A percentile compares a stretch with the other conserved stretches of the same genome.
These are phyloP conservation scores for Spicauda simplicius DNA, from an alignment of 2,888 invertebrate genomes.

Conservation along the genomic window DNA sequence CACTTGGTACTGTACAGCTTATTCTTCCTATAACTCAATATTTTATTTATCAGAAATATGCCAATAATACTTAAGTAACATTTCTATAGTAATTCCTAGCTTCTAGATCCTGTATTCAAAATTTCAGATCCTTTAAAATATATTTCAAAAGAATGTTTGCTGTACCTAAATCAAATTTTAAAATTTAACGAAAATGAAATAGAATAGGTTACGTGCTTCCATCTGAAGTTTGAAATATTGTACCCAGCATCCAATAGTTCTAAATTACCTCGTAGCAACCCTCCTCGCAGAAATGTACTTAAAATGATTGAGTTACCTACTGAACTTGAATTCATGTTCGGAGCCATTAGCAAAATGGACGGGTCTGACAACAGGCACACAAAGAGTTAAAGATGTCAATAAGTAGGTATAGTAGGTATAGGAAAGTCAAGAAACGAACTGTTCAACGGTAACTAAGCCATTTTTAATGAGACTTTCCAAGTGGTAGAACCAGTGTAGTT, in stretches of 20 bases:
- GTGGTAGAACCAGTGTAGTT: too few species aligned
- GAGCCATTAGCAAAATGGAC: neutral
- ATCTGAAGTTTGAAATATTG: neutral
- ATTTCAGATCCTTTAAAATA: neutral
- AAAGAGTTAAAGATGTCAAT: too few species aligned
- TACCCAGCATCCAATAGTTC: neutral
- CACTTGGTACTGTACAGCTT: too few species aligned
- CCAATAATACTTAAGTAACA: too few species aligned
- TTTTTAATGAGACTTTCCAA: too few species aligned
- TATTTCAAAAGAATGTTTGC: neutral
- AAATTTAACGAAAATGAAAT: neutral
- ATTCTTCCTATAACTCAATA: too few species aligned
- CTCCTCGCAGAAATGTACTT: conserved; percentile 8
- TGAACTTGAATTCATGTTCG: conserved; percentile 1
- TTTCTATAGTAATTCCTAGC: too few species aligned
- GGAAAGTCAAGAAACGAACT: too few species aligned
- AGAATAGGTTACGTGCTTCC: neutral
- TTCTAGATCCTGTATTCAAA: too few species aligned
- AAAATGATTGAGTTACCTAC: conserved; percentile 9
- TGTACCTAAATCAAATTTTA: neutral
- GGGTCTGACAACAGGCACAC: neutral
- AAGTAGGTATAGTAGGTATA: too few species aligned
- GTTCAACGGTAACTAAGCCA: too few species aligned
- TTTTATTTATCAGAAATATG: too few species aligned
- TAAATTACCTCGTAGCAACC: conserved; percentile 2